These are phyloP conservation scores for Nycticorax nycticorax DNA, from an alignment of 2,113 vertebrate genomes.

Conservation along the genomic window DNA sequence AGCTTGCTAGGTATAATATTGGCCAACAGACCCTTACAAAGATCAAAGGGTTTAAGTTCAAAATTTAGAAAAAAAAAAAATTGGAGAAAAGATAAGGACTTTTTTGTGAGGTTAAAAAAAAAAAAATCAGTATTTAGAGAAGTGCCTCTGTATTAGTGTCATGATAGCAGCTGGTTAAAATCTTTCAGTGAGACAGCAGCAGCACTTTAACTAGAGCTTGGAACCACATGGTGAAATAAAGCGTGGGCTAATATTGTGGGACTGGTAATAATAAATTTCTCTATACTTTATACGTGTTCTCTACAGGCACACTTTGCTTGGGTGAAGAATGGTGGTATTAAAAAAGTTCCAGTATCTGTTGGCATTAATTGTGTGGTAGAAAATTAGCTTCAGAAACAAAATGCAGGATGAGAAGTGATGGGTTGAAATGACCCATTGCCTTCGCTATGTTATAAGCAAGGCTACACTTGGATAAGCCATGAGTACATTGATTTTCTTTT, in stretches of 20 bases:
- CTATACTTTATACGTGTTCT: background rate
- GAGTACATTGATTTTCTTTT: background rate
- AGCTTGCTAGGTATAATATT: background rate
- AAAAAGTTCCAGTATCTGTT: background rate
- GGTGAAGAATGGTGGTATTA: background rate
- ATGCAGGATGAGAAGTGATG: background rate
- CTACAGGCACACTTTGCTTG: background rate
- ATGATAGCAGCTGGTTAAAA: background rate
- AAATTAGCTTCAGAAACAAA: background rate
- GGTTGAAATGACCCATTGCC: background rate
- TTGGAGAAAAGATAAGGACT: background rate
- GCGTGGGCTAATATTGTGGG: background rate
- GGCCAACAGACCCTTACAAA: background rate
- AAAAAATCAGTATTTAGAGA: background rate
- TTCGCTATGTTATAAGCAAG: background rate
- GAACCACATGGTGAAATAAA: background rate
- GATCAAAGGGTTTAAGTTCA: background rate
- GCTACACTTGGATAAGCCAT: background rate
- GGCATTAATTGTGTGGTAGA: background rate
- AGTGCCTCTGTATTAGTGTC: background rate
- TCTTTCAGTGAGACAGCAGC: background rate
- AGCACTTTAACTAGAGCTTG: background rate
- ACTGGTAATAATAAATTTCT: background rate
- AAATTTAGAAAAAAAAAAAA: background rate
- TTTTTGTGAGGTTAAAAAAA: background rate